These are phyloP conservation scores for Podarcis muralis DNA, from an alignment of 2,113 vertebrate genomes.

Conservation along the genomic window DNA sequence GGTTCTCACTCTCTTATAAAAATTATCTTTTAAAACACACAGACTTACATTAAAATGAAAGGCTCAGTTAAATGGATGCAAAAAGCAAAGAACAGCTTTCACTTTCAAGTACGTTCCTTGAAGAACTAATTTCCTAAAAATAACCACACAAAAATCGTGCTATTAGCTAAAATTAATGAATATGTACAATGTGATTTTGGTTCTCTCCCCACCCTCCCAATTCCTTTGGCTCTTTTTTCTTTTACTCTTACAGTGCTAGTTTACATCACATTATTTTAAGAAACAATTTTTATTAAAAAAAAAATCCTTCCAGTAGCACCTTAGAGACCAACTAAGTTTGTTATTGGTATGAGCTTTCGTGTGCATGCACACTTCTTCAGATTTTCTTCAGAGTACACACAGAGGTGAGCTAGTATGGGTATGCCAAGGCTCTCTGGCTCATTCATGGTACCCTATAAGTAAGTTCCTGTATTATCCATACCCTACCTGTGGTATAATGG, in stretches of 20 bases:
- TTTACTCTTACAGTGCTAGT: background rate
- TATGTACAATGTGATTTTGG: background rate
- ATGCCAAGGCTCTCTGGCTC: background rate
- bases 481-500: background rate
- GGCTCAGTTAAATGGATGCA: conserved; percentile 16
- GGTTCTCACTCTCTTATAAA: conserved; percentile 41
- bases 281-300: too few relatives aligned
- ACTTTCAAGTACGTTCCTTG: conserved; percentile 16
- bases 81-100: conserved; percentile 25
- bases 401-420: background rate
- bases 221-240: background rate
- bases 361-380: too few relatives aligned
- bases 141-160: background rate
- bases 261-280: background rate
- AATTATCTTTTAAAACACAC: conserved; percentile 45
- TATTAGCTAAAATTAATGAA: conserved; percentile 2
- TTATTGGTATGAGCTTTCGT: too few relatives aligned
- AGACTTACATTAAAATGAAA: conserved; percentile 36
- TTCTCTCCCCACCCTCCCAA: too few relatives aligned
- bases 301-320: background rate
- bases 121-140: conserved; percentile 42
- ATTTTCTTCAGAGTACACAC: too few relatives aligned
- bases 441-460: too few relatives aligned
- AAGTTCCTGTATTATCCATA: background rate
- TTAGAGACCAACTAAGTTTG: background rate